Evolutionary conservation across 2,113 vertebrate genomes (phyloP).

Genomic region (Geococcyx californianus): DNA sequence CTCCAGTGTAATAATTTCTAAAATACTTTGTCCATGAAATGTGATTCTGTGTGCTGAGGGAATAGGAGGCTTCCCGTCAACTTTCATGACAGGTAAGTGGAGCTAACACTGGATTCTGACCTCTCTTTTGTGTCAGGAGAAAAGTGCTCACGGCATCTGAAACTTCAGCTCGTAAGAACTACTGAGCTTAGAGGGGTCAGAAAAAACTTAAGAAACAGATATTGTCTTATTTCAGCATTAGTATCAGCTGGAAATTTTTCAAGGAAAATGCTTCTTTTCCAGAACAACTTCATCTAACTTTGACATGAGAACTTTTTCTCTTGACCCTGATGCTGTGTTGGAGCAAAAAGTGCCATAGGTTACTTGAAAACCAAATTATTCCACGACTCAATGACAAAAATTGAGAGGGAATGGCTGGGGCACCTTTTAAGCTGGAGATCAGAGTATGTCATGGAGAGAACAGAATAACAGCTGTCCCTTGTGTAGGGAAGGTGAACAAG

Average conservation of each 20-base stretch:
- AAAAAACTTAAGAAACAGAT: not conserved
- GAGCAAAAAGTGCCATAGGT: not conserved
- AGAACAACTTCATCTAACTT: not conserved
- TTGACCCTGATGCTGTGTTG: not conserved
- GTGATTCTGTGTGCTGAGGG: not conserved
- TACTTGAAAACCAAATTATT: not conserved
- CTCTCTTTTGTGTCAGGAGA: not conserved
- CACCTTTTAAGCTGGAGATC: not conserved
- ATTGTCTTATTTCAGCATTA: not conserved
- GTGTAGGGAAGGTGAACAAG: not conserved
- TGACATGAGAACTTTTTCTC: not conserved
- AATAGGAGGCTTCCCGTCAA: not conserved
- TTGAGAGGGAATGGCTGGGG: not conserved
- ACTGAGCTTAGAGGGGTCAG: not conserved
- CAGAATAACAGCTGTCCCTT: accelerated
- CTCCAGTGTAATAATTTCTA: not conserved
- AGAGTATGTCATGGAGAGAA: not conserved
- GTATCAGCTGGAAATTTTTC: not conserved
- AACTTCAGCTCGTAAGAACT: not conserved
- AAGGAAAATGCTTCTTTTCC: not conserved
- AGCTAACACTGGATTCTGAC: not conserved
- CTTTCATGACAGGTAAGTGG: conserved; percentile 2
- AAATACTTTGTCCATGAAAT: not conserved
- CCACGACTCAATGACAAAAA: not conserved
- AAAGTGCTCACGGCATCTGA: not conserved